phyloP scores from a whole-genome alignment of 2,113 vertebrate genomes.

The Colius striatus region DNA sequence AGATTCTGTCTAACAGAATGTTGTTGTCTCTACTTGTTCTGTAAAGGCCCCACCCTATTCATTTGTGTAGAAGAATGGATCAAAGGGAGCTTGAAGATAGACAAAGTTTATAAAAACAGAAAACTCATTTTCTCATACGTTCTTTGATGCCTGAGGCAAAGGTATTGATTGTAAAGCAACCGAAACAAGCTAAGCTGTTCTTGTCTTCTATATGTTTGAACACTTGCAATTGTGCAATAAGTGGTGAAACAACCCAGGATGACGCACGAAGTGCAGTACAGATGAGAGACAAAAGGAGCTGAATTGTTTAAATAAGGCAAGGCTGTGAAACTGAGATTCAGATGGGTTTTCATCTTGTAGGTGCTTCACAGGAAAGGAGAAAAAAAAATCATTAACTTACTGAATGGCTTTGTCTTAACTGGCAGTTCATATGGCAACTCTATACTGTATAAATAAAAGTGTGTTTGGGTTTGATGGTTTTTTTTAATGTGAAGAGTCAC shows the following conservation, averaged over 20 bases:
- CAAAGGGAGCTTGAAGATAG: constrained; percentile 67
- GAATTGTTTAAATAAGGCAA: constrained; percentile 59
- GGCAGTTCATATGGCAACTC: neutral
- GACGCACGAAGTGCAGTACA: neutral
- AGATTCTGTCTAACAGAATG: constrained; percentile 33
- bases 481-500: neutral
- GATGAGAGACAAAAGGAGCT: constrained; percentile 56
- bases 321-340: neutral
- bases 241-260: neutral
- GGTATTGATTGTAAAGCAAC: constrained; percentile 70
- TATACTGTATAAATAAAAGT: neutral
- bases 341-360: constrained; percentile 1
- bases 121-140: constrained; percentile 48
- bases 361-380: neutral
- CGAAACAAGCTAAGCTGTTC: constrained; percentile 42
- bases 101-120: constrained; percentile 66
- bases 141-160: constrained; percentile 43
- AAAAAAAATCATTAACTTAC: neutral
- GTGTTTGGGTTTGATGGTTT: neutral
- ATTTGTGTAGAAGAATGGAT: constrained; percentile 61
- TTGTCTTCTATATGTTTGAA: constrained; percentile 3
- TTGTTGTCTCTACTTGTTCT: constrained; percentile 42
- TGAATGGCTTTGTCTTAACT: constrained; percentile 15
- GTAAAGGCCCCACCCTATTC: constrained; percentile 33
- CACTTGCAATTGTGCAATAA: constrained; percentile 24